Percentiles rank a stretch among this genome's conserved stretches.
Evolutionary conservation across 1,140 invertebrate species (phyloP).

Genomic region (Propsilocerus akamusi): DNA sequence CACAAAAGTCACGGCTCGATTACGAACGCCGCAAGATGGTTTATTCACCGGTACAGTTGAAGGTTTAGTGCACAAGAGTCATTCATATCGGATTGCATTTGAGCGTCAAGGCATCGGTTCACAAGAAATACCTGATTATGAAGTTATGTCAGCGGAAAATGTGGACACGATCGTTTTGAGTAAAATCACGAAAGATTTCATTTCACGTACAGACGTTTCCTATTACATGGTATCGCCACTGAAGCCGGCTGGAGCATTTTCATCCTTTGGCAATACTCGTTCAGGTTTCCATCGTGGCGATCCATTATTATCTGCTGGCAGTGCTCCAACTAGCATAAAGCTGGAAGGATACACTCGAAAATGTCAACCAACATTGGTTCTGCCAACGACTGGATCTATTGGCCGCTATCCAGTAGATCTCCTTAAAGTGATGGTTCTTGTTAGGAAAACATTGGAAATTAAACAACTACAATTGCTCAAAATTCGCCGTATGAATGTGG

Average conservation of each 20-base stretch:
- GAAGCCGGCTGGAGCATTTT: constrained; percentile 14
- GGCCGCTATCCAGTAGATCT: constrained; percentile 73
- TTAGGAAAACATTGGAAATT: constrained; percentile 66
- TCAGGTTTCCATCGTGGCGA: constrained; percentile 8
- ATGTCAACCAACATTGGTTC: constrained; percentile 28
- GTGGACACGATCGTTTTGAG: constrained; percentile 78
- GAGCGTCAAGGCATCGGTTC: constrained; percentile 85
- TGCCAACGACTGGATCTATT: constrained; percentile 30
- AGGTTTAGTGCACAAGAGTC: constrained; percentile 91
- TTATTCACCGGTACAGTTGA: constrained; percentile 92
- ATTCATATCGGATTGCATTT: constrained; percentile 95
- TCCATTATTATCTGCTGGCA: constrained; percentile 6
- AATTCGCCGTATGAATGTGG: constrained; percentile 74
- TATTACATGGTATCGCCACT: constrained; percentile 31
- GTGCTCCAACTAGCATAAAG: background rate
- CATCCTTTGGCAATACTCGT: constrained; percentile 14
- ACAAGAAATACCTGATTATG: constrained; percentile 91
- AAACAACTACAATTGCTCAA: constrained; percentile 69
- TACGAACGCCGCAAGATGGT: constrained; percentile 89
- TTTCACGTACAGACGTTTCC: constrained; percentile 42
- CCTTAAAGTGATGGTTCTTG: constrained; percentile 67
- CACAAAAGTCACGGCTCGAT: constrained; percentile 82
- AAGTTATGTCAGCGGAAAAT: constrained; percentile 84
- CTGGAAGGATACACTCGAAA: constrained; percentile 11
- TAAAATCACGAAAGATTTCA: constrained; percentile 62